Base-by-base conservation (phyloP, 2,113 vertebrate species). In the Seriola aureovittata region DNA sequence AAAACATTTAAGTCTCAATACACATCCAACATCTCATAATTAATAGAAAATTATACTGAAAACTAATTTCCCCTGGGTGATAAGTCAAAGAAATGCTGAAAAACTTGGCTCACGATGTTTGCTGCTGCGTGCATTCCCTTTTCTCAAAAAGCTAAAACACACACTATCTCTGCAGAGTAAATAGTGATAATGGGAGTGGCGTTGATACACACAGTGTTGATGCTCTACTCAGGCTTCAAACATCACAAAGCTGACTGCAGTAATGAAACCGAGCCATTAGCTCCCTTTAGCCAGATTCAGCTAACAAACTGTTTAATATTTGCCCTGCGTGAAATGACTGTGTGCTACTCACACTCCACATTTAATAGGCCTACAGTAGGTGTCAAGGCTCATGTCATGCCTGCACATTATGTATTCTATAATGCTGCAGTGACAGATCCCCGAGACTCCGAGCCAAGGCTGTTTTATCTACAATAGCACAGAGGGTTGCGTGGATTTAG, bases 391-490 rank as follows among this genome's bases (percentile, higher is more conserved):
- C 48, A 36, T 85, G 80, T 84, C 84, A 84, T 73, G 82, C 71
- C 72, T 60, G 66, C 69, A 75, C 74, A 38, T 86, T 85, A 77
- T 82, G 44, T 75, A 67, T 78, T 82, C 59, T 17, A 78, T 90
- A 86, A 88, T 78, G 48, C 84, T 0, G 11, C 65, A 40, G 77
- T 85, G 88, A 88, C 82, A 88, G 78, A 87, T 85, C 71, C 83
- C 59, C 0, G 34, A 76, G 73, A 83, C 78, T 82, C 62, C 0
- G 1, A 79, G 83, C 84, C 73, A 81, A 89, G 80, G 63, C 88
- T 65, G 71, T 13, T 82, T 88, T 92, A 92, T 92, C 88, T 87
- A 72, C 86, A 77, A 86, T 64, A 66, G 74, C 73, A 52, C 89
- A 89, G 88, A 83, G 80, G 52, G 60, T 44, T 66, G 78, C 38